Conservation (phyloP, 2,888 invertebrate species). For the Plutella xylostella region DNA sequence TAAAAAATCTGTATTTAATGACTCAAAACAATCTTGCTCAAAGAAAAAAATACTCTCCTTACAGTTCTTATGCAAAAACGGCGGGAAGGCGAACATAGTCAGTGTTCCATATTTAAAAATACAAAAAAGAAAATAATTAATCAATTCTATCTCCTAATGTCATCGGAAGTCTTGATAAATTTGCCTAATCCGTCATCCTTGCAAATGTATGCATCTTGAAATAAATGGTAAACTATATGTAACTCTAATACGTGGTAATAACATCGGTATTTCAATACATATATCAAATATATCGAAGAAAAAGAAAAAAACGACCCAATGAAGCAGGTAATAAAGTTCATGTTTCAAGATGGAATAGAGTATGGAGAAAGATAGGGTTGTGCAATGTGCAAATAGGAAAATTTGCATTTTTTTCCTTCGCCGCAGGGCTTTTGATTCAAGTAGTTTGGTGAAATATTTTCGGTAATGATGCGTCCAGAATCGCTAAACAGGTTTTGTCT, state of each 20-base stretch:
- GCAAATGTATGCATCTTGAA: slow-evolving; percentile 7
- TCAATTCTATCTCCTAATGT: slow-evolving; percentile 31
- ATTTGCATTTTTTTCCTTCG: slow-evolving; percentile 45
- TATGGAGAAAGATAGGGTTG: slow-evolving; percentile 23
- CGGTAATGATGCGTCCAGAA: slow-evolving; percentile 54
- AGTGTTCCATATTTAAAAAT: no score
- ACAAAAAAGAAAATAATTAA: slow-evolving; percentile 47
- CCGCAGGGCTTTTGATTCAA: slow-evolving; percentile 36
- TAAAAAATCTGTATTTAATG: no score
- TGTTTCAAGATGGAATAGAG: neutral
- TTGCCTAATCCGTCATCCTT: slow-evolving; percentile 46
- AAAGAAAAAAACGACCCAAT: no score
- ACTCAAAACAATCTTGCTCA: no score
- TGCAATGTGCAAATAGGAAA: slow-evolving; percentile 23
- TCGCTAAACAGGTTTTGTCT: slow-evolving; percentile 63
- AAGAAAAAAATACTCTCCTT: neutral
- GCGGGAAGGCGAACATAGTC: slow-evolving; percentile 23
- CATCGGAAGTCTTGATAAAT: slow-evolving; percentile 25
- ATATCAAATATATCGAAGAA: no score
- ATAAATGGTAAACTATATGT: no score
- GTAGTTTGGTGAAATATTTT: slow-evolving; percentile 23
- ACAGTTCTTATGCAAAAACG: slow-evolving; percentile 30
- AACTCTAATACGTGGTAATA: no score
- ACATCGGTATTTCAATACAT: no score
- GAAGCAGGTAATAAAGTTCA: neutral